Percentiles rank a stretch among this genome's conserved stretches.
These are phyloP conservation scores for Agrochola lychnidis DNA, from an alignment of 2,888 invertebrate genomes.

Conservation along the genomic window DNA sequence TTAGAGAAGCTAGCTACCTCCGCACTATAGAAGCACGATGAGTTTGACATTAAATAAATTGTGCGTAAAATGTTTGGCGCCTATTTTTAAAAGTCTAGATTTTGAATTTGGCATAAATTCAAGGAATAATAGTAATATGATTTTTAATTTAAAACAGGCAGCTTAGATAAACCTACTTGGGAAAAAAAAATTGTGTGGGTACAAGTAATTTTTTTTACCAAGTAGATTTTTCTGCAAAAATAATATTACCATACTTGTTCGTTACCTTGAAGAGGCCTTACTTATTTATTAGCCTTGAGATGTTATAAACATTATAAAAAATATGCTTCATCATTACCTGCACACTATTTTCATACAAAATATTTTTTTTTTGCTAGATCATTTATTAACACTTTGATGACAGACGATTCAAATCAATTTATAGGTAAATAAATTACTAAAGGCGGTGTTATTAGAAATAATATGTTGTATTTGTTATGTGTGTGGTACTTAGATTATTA, in stretches of 20 bases:
- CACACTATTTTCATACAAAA: conserved; percentile 9
- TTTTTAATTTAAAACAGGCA: neutral
- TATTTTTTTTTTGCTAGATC: neutral
- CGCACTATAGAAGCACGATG: neutral
- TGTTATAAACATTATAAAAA: conserved; percentile 35
- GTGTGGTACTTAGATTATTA: conserved; percentile 2
- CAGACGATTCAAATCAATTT: conserved; percentile 6
- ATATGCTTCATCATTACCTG: conserved; percentile 41
- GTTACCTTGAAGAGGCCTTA: conserved; percentile 35
- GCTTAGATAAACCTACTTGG: neutral
- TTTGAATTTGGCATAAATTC: neutral
- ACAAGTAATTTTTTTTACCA: too few relatives aligned
- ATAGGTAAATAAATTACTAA: neutral
- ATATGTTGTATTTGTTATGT: conserved; percentile 7
- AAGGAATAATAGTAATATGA: neutral
- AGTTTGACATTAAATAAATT: conserved; percentile 35
- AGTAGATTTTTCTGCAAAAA: neutral
- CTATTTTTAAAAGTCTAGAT: conserved; percentile 33
- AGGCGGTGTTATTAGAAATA: neutral
- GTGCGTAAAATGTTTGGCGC: conserved; percentile 54
- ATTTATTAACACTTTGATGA: neutral
- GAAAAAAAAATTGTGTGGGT: too few relatives aligned
- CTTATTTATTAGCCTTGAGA: conserved; percentile 25
- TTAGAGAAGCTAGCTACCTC: neutral
- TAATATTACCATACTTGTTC: conserved; percentile 3